phyloP scores from a whole-genome alignment of 2,113 vertebrate species.

The Lasiurus cinereus region DNA sequence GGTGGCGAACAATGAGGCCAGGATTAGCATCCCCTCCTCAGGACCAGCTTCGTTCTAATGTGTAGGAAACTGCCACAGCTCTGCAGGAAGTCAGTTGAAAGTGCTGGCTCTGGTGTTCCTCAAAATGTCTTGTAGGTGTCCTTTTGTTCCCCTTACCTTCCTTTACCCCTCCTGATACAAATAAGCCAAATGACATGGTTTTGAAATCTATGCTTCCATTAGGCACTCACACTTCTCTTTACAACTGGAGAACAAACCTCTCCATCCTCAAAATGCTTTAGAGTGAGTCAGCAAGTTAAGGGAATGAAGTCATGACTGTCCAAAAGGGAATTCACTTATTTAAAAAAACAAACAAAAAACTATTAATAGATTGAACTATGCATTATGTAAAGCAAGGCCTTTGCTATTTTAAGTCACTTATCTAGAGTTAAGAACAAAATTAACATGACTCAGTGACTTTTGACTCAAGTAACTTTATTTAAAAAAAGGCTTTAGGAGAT shows the following conservation, averaged over 20 bases:
- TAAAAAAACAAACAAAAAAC: neutral
- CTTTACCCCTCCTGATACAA: neutral
- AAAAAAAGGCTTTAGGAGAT: neutral
- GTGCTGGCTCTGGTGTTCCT: neutral
- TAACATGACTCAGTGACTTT: neutral
- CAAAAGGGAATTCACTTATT: neutral
- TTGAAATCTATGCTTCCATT: neutral
- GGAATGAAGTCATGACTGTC: neutral
- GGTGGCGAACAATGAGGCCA: neutral
- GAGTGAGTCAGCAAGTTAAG: neutral
- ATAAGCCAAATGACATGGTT: neutral
- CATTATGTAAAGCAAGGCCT: slow-evolving; percentile 32
- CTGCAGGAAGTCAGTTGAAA: neutral
- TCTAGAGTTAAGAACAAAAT: slow-evolving; percentile 20
- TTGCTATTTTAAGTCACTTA: neutral
- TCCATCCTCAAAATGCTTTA: neutral
- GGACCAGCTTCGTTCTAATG: rapidly evolving
- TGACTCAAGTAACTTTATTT: neutral
- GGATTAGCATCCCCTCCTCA: neutral
- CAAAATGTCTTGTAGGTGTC: neutral
- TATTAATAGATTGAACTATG: neutral
- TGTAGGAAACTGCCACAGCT: neutral
- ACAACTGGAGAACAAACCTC: neutral
- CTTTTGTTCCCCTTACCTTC: neutral
- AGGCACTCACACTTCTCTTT: neutral